Conservation (phyloP, 2,113 vertebrate species). For the Rostratula benghalensis region DNA sequence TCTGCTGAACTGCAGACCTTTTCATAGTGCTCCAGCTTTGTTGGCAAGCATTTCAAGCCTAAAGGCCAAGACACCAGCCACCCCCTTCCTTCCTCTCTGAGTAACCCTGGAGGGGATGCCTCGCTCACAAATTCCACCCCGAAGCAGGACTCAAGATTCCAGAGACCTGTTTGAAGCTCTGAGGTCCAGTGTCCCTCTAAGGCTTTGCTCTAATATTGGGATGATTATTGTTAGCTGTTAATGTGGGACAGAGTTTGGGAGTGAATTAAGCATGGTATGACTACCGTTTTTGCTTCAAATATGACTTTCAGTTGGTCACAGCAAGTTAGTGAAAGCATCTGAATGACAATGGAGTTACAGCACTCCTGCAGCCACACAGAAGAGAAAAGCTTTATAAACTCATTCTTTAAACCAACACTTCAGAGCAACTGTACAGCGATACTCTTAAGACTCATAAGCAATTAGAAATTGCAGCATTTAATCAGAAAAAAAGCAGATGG, state of each 20-base stretch:
- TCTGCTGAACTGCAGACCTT: constrained; percentile 8
- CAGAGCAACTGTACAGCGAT: neutral
- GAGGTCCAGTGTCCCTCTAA: neutral
- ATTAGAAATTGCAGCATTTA: neutral
- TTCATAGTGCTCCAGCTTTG: constrained; percentile 10
- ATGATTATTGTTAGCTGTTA: neutral
- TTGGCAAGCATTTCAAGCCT: neutral
- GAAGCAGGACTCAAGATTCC: neutral
- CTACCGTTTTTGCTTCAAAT: neutral
- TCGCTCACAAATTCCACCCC: neutral
- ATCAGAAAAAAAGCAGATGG: neutral
- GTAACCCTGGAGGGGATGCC: neutral
- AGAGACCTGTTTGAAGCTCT: neutral
- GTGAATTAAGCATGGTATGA: neutral
- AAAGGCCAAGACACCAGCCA: neutral
- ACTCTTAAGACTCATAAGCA: neutral
- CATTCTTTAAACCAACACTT: neutral
- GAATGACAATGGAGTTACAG: neutral
- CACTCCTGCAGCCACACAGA: neutral
- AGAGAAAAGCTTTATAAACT: neutral
- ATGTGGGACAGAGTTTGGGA: neutral
- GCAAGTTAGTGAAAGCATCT: neutral
- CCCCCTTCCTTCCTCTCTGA: constrained; percentile 10
- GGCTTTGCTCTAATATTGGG: neutral
- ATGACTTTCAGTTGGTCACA: neutral